Evolutionary conservation across 2,888 invertebrate genomes (phyloP), one percentile per base, ranked within the genome.

Genomic region (Synanthedon formicaeformis): DNA sequence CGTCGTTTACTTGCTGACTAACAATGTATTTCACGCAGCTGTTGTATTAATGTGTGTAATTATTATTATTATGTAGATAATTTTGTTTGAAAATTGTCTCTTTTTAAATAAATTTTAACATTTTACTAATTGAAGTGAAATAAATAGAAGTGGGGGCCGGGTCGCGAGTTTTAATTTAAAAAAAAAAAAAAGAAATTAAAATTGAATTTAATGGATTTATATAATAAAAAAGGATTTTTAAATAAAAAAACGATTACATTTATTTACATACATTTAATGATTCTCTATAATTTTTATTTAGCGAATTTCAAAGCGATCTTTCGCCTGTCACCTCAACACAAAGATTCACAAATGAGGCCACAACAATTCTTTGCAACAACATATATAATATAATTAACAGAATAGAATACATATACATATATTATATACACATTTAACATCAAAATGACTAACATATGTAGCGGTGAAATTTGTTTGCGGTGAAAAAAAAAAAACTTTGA

Each of bases 181-280:
- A 16, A 16, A 16, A 16, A n/a, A n/a, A n/a, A n/a, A n/a, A n/a
- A n/a, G n/a, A n/a, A n/a, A n/a, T n/a, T n/a, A n/a, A n/a, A n/a
- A n/a, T n/a, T n/a, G n/a, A n/a, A n/a, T n/a, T n/a, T n/a, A n/a
- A 16, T 16, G 1, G 16, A 16, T 1, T 16, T 23, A 23, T 23
- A 23, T 5, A 23, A 23, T 23, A 23, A 23, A 23, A 34, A 34
- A 34, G 34, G 34, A 10, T 8, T 34, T 34, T 34, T 5, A 45
- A 14, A 45, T 64, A 50, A 73, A 71, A 70, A 40, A 48, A 55
- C 34, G 34, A 23, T 18, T 34, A 52, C 14, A 56, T 12, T 75
- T 79, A 80, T 79, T 69, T 79, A 81, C 76, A 78, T 81, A 75
- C 78, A 81, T 78, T 80, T 79, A 80, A 69, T 78, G 60, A 62